Conservation (phyloP, 2,797 vertebrate genomes). For the Pipistrellus kuhlii region DNA sequence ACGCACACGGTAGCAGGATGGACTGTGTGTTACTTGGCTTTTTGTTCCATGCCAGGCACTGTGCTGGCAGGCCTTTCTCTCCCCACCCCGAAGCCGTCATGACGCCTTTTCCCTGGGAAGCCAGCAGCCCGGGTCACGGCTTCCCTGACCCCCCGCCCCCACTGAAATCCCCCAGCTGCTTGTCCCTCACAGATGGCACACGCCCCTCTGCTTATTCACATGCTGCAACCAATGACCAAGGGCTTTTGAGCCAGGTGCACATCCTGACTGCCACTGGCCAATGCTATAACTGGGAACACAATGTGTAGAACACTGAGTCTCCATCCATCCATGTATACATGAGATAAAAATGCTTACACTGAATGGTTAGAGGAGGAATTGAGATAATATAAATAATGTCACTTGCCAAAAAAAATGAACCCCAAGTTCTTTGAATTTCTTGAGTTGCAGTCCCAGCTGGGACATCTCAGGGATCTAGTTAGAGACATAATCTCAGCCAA, state of each 20-base stretch:
- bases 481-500: neutral
- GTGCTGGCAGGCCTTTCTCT: neutral
- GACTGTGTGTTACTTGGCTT: neutral
- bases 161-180: neutral
- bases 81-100: neutral
- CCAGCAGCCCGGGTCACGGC: neutral
- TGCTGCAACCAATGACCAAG: neutral
- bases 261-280: neutral
- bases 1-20: accelerated
- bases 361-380: neutral
- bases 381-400: neutral
- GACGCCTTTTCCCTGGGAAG: neutral
- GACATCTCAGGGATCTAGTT: neutral
- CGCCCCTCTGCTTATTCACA: neutral
- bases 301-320: neutral
- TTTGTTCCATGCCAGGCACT: neutral
- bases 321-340: neutral
- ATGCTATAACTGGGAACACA: neutral
- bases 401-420: neutral
- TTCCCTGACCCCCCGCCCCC: neutral
- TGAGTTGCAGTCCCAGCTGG: neutral
- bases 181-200: accelerated
- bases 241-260: neutral
- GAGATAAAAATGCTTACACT: neutral
- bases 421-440: neutral